Base-by-base conservation (phyloP, 2,797 vertebrate species). In the Chromis chromis region DNA sequence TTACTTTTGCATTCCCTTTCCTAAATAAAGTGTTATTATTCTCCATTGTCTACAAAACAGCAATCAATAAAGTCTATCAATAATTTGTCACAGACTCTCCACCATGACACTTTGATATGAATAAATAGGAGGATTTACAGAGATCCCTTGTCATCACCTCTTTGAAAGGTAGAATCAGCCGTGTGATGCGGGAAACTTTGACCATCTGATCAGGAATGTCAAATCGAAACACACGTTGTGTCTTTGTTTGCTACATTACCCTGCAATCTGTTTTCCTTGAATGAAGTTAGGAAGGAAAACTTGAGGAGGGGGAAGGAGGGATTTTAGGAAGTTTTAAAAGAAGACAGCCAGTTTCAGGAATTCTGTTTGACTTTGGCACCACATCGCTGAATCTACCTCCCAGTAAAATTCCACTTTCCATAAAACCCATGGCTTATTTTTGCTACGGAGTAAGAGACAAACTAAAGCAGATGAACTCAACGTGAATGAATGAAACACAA, bases 401-500 rank as follows among this genome's bases (percentile, higher is more conserved):
- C 54, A 55, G 40, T 9, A 6, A 48, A 49, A 46, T 2, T 65
- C 39, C 52, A 40, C 36, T 53, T 52, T 27, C 46, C 49, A 27
- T 17, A 19, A 66, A 78, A 54, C 21, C 6, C 67, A 88, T 91
- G 90, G 87, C 88, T 93, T 90, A 59, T 78, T 80, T 81, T 58
- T 85, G 77, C 83, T 86, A 92, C 82, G 50, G 57, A 48, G 46
- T 36, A 52, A 55, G 58, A 85, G 73, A 84, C 66, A 3, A 83
- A 83, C 46, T 55, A 70, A 88, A 84, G 62, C 63, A 60, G 71
- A 21, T 12, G 13, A 76, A 77, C 22, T 50, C 54, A 27, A 28
- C n/a, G 22, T 55, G 56, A 63, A 48, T 49, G 52, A 68, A 53
- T 8, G 9, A 42, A 49, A 49, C 1, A 39, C 14, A 9, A 21